Evolutionary conservation across 2,888 invertebrate species (phyloP).

Genomic region (Tubulanus polymorphus): DNA sequence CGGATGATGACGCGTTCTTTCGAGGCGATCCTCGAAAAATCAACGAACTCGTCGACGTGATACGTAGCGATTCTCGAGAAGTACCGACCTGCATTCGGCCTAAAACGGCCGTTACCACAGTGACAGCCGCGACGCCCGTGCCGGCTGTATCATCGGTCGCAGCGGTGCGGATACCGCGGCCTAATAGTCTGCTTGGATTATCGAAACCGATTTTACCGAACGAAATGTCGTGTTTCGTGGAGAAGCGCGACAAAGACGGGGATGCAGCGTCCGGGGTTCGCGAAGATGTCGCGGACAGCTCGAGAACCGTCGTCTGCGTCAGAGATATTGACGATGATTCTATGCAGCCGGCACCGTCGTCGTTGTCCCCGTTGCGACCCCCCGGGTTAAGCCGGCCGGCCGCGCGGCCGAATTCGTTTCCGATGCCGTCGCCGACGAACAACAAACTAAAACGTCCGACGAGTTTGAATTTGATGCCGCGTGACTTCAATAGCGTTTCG

Average conservation of each 20-base stretch:
- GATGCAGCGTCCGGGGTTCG: neutral
- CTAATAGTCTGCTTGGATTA: conserved; percentile 36
- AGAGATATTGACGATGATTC: neutral
- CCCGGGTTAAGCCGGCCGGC: neutral
- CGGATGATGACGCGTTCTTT: neutral
- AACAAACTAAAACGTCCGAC: conserved; percentile 45
- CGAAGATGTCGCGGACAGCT: neutral
- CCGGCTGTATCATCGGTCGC: conserved; percentile 33
- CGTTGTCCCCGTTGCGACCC: neutral
- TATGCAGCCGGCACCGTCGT: neutral
- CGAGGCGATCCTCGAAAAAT: neutral
- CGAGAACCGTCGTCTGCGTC: neutral
- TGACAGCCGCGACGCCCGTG: conserved; percentile 2
- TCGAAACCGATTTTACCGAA: conserved; percentile 20
- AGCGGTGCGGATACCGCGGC: conserved; percentile 30
- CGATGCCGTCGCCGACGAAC: conserved; percentile 9
- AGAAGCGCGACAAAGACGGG: too few relatives aligned
- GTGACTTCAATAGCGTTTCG: too few relatives aligned
- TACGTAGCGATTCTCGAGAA: too few relatives aligned
- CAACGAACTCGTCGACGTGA: neutral
- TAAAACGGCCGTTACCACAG: neutral
- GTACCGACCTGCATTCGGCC: too few relatives aligned
- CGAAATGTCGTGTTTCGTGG: too few relatives aligned
- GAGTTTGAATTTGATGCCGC: conserved; percentile 46
- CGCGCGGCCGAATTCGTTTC: conserved; percentile 22